Base-by-base conservation (phyloP, 2,113 vertebrate species). In the Pao palembangensis region DNA sequence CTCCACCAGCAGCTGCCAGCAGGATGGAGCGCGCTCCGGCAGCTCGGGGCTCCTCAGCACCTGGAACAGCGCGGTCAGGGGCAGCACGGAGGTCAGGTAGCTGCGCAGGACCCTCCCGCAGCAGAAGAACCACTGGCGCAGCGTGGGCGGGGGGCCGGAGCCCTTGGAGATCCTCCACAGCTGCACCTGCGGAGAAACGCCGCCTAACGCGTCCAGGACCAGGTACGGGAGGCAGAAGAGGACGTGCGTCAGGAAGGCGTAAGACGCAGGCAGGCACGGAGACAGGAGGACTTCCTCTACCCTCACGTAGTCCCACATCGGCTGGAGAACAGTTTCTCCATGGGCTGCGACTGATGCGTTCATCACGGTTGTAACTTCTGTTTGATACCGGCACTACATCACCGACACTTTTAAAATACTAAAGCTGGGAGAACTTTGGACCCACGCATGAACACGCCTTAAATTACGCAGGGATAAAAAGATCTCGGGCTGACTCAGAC, bases 161-260 rank as follows among this genome's bases (percentile, higher is more conserved):
- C 34, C 65, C 0, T 69, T 25, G 0, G 72, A 23, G 20, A 91
- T 76, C 66, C 83, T 82, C 86, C 87, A 90, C 1, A 69, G 49
- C 0, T 61, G 38, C 4, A 91, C 49, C 19, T 53, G 72, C 2
- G 3, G 50, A 15, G 62, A 66, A 17, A 83, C 64, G 34, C 28
- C 21, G 1, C 61, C 77, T 38, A 91, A 58, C 5, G 52, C 28
- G 54, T 92, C 91, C 51, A 91, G 71, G 4, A 25, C 25, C 5
- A 91, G 34, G 82, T 90, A 92, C 0, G 87, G 88, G 10, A 64
- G 21, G 66, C 89, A 85, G 14, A 90, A n/a, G 2, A 84, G 8
- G 0, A 92, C 31, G 61, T 92, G 89, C 7, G 43, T 63, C 4
- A 80, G 5, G 54, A 92, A 75, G 5, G 81, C 90, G 52, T 55